Percentiles rank a stretch among this genome's conserved stretches.
phyloP scores from a whole-genome alignment of 2,113 vertebrate species.

The Myotis brandtii region DNA sequence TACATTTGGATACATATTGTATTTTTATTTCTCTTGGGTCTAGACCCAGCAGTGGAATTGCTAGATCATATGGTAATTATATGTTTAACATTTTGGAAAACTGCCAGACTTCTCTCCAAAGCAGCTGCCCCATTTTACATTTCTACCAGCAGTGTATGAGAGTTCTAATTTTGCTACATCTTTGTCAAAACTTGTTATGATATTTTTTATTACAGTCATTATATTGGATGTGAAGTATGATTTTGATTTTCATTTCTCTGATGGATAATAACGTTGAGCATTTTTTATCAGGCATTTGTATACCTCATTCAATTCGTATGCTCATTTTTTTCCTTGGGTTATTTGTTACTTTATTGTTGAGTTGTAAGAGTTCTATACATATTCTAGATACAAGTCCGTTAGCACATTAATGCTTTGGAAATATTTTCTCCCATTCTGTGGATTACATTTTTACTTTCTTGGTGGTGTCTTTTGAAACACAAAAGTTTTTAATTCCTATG shows the following conservation, averaged over 20 bases:
- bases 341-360: not conserved
- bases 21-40: not conserved
- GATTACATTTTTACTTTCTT: not conserved
- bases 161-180: not conserved
- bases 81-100: not conserved
- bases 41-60: not conserved
- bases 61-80: not conserved
- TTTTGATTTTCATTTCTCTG: not conserved
- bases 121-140: not conserved
- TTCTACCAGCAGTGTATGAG: not conserved
- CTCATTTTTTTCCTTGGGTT: not conserved
- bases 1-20: not conserved
- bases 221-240: not conserved
- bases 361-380: not conserved
- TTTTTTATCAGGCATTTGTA: not conserved
- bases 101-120: not conserved
- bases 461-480: not conserved
- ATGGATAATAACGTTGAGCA: not conserved
- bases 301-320: not conserved
- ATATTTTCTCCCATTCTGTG: not conserved
- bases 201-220: not conserved
- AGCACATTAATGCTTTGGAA: not conserved
- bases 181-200: not conserved
- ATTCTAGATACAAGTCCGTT: not conserved
- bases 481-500: not conserved